Conservation (phyloP, 2,888 invertebrate genomes). For the Drosophila cracens region DNA sequence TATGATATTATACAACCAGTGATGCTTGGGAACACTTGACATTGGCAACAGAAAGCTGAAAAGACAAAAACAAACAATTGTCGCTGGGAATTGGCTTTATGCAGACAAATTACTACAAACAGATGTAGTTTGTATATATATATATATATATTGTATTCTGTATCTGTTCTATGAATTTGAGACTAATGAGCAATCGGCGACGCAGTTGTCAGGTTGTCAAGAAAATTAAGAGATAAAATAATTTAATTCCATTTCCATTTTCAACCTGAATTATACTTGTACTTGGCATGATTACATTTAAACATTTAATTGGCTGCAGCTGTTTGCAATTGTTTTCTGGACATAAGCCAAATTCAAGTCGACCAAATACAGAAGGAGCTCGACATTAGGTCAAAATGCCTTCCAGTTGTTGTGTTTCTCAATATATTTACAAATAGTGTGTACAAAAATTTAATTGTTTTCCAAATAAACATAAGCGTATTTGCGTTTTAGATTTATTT, state of each 20-base stretch:
- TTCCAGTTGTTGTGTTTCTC: slow-evolving; percentile 12
- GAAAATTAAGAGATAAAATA: slow-evolving; percentile 5
- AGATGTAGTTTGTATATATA: slow-evolving; percentile 3
- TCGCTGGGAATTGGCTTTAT: slow-evolving; percentile 12
- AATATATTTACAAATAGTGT: neutral
- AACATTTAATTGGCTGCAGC: slow-evolving; percentile 40
- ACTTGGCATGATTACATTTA: slow-evolving; percentile 66
- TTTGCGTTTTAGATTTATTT: neutral
- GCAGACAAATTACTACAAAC: neutral
- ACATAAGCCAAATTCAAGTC: slow-evolving; percentile 51
- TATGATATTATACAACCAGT: neutral
- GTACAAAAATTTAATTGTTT: slow-evolving; percentile 21
- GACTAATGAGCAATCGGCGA: slow-evolving; percentile 47
- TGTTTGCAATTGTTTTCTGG: slow-evolving; percentile 55
- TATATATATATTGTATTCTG: neutral
- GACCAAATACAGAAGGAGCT: slow-evolving; percentile 45
- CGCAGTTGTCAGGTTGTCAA: slow-evolving; percentile 50
- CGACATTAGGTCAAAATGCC: slow-evolving; percentile 9
- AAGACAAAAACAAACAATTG: slow-evolving; percentile 11
- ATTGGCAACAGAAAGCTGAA: slow-evolving; percentile 7
- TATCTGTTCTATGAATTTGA: slow-evolving; percentile 21
- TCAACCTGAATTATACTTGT: slow-evolving; percentile 48
- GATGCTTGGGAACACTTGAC: slow-evolving; percentile 10
- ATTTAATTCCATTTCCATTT: slow-evolving; percentile 15
- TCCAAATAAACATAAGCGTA: neutral